A percentile compares a stretch with the other conserved stretches of the same genome.
Conservation (phyloP, 2,888 invertebrate species). For the Cosmorhoe ocellata region DNA sequence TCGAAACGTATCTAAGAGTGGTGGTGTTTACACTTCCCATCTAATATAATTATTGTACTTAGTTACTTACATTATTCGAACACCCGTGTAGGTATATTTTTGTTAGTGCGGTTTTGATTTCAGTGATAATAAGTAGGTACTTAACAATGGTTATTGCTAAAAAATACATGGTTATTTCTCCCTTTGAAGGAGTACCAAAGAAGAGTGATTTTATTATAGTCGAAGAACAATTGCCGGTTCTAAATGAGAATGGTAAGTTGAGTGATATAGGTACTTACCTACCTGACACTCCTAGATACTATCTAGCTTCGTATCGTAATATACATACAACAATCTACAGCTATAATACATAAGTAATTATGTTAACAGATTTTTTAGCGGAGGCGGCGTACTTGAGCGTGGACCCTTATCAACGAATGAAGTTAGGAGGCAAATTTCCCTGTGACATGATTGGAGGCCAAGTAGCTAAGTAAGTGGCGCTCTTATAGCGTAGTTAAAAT, state of each 20-base stretch:
- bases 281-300: not conserved
- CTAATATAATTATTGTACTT: too few relatives aligned
- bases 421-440: conserved; percentile 64
- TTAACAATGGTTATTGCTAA: conserved; percentile 77
- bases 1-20: too few relatives aligned
- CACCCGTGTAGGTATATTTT: too few relatives aligned
- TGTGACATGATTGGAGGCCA: conserved; percentile 86
- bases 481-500: not conserved
- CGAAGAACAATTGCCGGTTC: conserved; percentile 82
- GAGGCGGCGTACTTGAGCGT: conserved; percentile 87
- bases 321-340: too few relatives aligned
- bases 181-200: conserved; percentile 84
- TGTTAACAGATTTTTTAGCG: conserved; percentile 82
- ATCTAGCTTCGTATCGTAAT: too few relatives aligned
- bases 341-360: too few relatives aligned
- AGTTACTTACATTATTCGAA: too few relatives aligned
- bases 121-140: too few relatives aligned
- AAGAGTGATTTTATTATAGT: conserved; percentile 82
- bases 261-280: not conserved
- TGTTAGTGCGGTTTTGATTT: too few relatives aligned
- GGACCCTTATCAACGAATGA: conserved; percentile 84
- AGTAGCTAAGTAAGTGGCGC: conserved; percentile 82
- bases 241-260: conserved; percentile 84
- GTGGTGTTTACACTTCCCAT: too few relatives aligned
- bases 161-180: conserved; percentile 80